Percentiles rank a stretch among this genome's conserved stretches.
Conservation (phyloP, 1,140 invertebrate genomes). For the Pseudomyrmex concolor region DNA sequence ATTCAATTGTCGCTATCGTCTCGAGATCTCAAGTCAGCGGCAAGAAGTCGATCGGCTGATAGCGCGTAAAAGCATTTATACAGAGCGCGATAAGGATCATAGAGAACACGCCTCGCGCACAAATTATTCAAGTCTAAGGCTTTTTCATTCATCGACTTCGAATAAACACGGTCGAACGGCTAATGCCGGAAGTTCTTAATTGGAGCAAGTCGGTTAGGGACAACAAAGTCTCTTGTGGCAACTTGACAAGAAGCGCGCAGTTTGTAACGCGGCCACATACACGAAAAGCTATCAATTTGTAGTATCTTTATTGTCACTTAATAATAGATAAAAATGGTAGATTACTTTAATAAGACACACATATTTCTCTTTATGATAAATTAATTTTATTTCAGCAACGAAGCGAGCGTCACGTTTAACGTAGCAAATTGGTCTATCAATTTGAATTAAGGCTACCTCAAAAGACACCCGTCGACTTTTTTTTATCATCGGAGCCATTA, state of each 20-base stretch:
- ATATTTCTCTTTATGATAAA: background rate
- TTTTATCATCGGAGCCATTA: slow-evolving; percentile 36
- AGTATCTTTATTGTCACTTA: background rate
- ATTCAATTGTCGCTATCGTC: background rate
- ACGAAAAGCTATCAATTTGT: background rate
- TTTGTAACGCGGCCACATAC: background rate
- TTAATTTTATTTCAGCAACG: background rate
- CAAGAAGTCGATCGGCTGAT: background rate
- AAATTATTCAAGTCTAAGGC: slow-evolving; percentile 46
- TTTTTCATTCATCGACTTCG: slow-evolving; percentile 54
- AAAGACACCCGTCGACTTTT: slow-evolving; percentile 45
- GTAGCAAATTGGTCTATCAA: slow-evolving; percentile 35
- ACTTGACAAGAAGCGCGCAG: background rate
- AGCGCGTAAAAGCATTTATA: slow-evolving; percentile 16
- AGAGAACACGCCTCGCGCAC: background rate
- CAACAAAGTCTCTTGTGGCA: slow-evolving; percentile 25
- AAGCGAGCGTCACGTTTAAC: background rate
- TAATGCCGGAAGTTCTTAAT: slow-evolving; percentile 59
- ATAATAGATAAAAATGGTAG: background rate
- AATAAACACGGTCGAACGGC: slow-evolving; percentile 49
- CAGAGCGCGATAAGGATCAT: background rate
- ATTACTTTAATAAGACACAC: background rate
- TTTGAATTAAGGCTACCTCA: slow-evolving; percentile 32
- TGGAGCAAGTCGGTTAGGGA: slow-evolving; percentile 37
- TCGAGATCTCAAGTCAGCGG: background rate